These are phyloP conservation scores for Mythimna lalbum DNA, from an alignment of 2,888 invertebrate genomes.

Conservation along the genomic window DNA sequence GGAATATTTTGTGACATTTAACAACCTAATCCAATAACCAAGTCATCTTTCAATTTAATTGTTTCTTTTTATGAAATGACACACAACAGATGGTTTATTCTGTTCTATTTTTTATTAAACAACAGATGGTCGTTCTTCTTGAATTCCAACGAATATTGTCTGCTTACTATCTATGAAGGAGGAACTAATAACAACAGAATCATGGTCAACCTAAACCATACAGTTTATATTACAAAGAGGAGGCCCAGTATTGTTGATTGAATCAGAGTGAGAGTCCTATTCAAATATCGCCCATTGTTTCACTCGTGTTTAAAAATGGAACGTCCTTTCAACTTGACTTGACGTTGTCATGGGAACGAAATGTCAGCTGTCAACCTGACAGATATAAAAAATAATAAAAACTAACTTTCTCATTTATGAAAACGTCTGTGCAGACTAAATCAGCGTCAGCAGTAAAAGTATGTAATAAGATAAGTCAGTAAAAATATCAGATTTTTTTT, in stretches of 20 bases:
- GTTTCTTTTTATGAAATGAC: neutral
- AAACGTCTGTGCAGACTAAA: constrained; percentile 43
- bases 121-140: neutral
- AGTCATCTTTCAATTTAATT: neutral
- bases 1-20: neutral
- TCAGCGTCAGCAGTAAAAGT: constrained; percentile 51
- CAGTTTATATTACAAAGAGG: constrained; percentile 69
- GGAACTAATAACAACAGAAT: neutral
- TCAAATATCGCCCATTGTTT: constrained; percentile 84
- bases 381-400: constrained; percentile 48
- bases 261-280: constrained; percentile 82
- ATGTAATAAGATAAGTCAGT: constrained; percentile 16
- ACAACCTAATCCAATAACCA: neutral
- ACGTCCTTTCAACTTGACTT: constrained; percentile 75
- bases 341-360: constrained; percentile 74
- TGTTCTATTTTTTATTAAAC: too few relatives aligned
- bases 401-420: constrained; percentile 42
- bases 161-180: neutral
- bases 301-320: constrained; percentile 78
- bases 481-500: constrained; percentile 30
- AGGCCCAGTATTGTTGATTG: constrained; percentile 80
- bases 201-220: constrained; percentile 47
- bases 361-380: constrained; percentile 75
- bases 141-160: neutral
- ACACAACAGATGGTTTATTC: neutral